These are phyloP conservation scores for Epinotia bilunana DNA, from an alignment of 2,888 invertebrate genomes.

Conservation along the genomic window DNA sequence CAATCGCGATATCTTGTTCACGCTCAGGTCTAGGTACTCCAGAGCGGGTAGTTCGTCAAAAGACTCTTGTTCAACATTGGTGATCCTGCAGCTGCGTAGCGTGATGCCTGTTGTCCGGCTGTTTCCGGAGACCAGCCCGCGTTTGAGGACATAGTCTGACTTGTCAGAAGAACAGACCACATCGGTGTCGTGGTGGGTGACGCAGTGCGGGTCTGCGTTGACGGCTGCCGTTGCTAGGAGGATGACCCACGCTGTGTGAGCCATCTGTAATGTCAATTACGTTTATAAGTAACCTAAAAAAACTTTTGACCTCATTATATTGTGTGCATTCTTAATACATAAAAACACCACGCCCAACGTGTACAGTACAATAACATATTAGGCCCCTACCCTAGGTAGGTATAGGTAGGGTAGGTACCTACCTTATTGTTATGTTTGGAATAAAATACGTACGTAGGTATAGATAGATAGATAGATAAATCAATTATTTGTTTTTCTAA, in stretches of 20 bases:
- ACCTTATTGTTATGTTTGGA: no score
- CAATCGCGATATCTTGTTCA: constrained; percentile 60
- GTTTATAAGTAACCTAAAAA: neutral
- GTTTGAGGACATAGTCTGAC: constrained; percentile 50
- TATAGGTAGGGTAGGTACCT: no score
- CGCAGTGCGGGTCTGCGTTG: constrained; percentile 18
- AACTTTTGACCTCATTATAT: neutral
- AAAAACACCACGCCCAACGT: neutral
- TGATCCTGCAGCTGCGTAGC: constrained; percentile 55
- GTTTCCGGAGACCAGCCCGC: constrained; percentile 58
- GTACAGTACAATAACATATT: no score
- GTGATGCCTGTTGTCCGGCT: constrained; percentile 53
- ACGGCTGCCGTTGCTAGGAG: neutral
- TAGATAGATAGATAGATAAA: no score
- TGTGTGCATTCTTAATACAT: neutral
- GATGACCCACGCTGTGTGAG: neutral
- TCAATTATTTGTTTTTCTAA: no score
- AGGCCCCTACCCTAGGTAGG: no score
- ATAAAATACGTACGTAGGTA: no score
- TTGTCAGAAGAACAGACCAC: constrained; percentile 53
- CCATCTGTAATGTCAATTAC: constrained; percentile 21
- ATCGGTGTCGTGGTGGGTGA: constrained; percentile 39
- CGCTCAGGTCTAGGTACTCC: constrained; percentile 62
- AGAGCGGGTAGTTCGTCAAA: constrained; percentile 59
- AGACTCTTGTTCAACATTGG: constrained; percentile 56